These are phyloP conservation scores for Catharus bicknelli DNA, from an alignment of 2,113 vertebrate genomes.

Conservation along the genomic window DNA sequence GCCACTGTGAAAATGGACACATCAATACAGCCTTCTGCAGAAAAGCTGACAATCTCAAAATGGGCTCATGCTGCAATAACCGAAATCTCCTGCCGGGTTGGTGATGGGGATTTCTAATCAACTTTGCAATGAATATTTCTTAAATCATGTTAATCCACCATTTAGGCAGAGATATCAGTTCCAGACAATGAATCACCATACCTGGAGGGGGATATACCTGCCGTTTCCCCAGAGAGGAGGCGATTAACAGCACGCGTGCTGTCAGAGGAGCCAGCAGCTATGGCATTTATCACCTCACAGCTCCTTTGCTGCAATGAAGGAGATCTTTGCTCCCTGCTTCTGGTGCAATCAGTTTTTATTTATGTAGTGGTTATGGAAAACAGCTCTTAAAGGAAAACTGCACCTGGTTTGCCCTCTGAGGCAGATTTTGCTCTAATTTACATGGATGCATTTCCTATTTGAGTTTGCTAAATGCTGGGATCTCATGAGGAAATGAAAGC, in stretches of 20 bases:
- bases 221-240: constrained; percentile 41
- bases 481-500: not conserved
- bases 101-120: constrained; percentile 69
- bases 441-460: not conserved
- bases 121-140: constrained; percentile 68
- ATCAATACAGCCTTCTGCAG: constrained; percentile 26
- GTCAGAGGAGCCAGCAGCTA: constrained; percentile 34
- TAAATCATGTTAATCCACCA: constrained; percentile 67
- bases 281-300: constrained; percentile 53
- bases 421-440: constrained; percentile 12
- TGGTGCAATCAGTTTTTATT: constrained; percentile 66
- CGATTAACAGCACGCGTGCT: constrained; percentile 40
- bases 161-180: constrained; percentile 61
- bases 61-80: constrained; percentile 34
- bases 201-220: constrained; percentile 66
- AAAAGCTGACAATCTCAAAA: constrained; percentile 52
- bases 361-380: constrained; percentile 40
- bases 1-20: constrained; percentile 26
- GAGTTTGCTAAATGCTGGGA: not conserved
- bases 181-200: constrained; percentile 63
- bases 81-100: constrained; percentile 56
- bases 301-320: constrained; percentile 16
- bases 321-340: constrained; percentile 35
- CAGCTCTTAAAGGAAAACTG: constrained; percentile 49
- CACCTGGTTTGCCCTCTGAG: constrained; percentile 29